phyloP scores from a whole-genome alignment of 2,888 invertebrate species.

The Cerastis rubricosa region DNA sequence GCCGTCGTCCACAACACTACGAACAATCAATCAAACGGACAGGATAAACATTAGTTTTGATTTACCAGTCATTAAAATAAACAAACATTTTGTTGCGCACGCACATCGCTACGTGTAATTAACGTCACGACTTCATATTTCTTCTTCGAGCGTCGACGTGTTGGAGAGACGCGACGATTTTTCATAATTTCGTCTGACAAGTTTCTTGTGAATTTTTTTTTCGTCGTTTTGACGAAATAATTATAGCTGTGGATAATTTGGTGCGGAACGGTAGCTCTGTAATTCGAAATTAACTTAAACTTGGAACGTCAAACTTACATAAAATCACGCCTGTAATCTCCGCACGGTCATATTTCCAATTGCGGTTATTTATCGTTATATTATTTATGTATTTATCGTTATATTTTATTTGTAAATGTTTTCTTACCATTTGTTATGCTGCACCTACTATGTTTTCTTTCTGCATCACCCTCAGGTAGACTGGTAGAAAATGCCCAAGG shows the following conservation, averaged over 20 bases:
- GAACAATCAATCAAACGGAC: slow-evolving; percentile 83
- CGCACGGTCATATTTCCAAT: not conserved
- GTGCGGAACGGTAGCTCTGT: not conserved
- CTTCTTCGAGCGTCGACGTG: slow-evolving; percentile 68
- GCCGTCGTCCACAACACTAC: slow-evolving; percentile 74
- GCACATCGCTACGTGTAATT: slow-evolving; percentile 77
- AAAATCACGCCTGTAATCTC: not conserved
- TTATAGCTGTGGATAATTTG: slow-evolving; percentile 14
- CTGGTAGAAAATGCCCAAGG: too few relatives aligned
- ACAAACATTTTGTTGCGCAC: slow-evolving; percentile 79
- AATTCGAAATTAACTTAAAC: not conserved
- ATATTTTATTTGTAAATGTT: too few relatives aligned
- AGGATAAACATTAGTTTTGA: slow-evolving; percentile 84
- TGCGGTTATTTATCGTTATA: too few relatives aligned
- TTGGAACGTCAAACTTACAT: too few relatives aligned
- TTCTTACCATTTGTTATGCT: too few relatives aligned
- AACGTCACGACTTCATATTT: slow-evolving; percentile 82
- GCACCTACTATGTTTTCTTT: too few relatives aligned
- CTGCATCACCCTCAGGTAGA: too few relatives aligned
- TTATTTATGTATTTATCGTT: too few relatives aligned
- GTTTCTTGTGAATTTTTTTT: slow-evolving; percentile 43
- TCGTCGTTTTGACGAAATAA: slow-evolving; percentile 5
- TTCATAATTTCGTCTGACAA: slow-evolving; percentile 68
- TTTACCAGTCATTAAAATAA: slow-evolving; percentile 84
- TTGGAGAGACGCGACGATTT: slow-evolving; percentile 65